Percentiles rank a stretch among this genome's conserved stretches.
These are phyloP conservation scores for Leistus spinibarbis DNA, from an alignment of 2,888 invertebrate genomes.

Conservation along the genomic window DNA sequence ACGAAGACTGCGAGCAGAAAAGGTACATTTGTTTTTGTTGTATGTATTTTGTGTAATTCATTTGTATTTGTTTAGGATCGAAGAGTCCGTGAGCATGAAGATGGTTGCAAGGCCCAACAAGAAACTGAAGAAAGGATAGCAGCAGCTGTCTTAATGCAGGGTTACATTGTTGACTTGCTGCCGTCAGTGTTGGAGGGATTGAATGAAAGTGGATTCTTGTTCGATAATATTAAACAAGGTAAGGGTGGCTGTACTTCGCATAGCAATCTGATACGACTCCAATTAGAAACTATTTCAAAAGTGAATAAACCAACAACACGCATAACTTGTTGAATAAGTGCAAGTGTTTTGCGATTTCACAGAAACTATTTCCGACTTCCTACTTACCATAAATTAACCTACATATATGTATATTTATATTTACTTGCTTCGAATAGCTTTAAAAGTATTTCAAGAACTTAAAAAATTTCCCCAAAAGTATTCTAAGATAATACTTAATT, in stretches of 20 bases:
- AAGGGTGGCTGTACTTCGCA: constrained; percentile 38
- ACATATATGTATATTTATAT: neutral
- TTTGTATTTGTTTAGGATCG: constrained; percentile 61
- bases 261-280: neutral
- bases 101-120: constrained; percentile 66
- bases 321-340: neutral
- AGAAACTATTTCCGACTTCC: neutral
- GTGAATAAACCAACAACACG: neutral
- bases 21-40: constrained; percentile 54
- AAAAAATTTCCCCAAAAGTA: too few relatives aligned
- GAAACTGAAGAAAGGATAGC: constrained; percentile 79
- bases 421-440: neutral
- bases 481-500: neutral
- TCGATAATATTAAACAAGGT: constrained; percentile 68
- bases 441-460: neutral
- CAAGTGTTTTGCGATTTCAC: neutral
- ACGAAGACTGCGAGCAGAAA: constrained; percentile 69
- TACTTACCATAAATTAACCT: neutral
- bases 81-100: constrained; percentile 72
- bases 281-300: neutral
- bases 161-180: constrained; percentile 84
- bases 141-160: constrained; percentile 81
- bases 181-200: constrained; percentile 83
- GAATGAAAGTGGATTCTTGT: constrained; percentile 73
- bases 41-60: neutral